Base-by-base conservation (phyloP, 2,113 vertebrate genomes). In the Corythornis vintsioides region DNA sequence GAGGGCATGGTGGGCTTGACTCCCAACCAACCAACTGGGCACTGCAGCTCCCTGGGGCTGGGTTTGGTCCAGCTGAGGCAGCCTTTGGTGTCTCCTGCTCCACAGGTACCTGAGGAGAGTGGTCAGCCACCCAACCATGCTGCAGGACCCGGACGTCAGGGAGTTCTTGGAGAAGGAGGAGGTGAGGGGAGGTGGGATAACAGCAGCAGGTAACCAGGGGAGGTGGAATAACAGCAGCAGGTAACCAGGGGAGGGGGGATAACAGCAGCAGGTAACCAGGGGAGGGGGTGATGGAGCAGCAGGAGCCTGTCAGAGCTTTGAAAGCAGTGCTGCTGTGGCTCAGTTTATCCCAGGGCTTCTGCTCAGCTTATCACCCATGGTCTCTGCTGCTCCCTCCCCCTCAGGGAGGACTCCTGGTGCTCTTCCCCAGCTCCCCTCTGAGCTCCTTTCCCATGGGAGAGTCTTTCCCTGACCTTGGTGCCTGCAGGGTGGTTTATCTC, bases 161-260 rank as follows among this genome's bases (percentile, higher is more conserved):
- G 99, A 99, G 96, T 99, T 99, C 96, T 94, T 99, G 95, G 99
- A 99, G 97, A 99, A 98, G 97, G 99, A 99, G 52, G 99, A 99
- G 97, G 99, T 99, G 84, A 89, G 97, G 97, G 40, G 73, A 4
- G 16, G 4, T 17, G 17, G 8, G 60, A 6, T 15, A 15, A 43
- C 0, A 1, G 15, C 11, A 45, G 59, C 52, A 31, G 24, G 56
- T 59, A 35, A 21, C 2, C 31, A 74, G 61, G 14, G 15, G 2
- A 8, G 33, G 61, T 13, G 15, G 2, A 7, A 33, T 33, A 33
- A 33, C 33, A 33, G 33, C 33, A 33, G 33, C 33, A 33, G 33
- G 33, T 33, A 33, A 33, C 33, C 33, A 33, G 33, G 33, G 33
- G 33, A 33, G 33, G 33, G 33, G 33, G 33, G 33, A 33, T 33